Evolutionary conservation across 2,888 invertebrate genomes (phyloP), one percentile per base, ranked within the genome.

Genomic region (Nemapogon koenigi): DNA sequence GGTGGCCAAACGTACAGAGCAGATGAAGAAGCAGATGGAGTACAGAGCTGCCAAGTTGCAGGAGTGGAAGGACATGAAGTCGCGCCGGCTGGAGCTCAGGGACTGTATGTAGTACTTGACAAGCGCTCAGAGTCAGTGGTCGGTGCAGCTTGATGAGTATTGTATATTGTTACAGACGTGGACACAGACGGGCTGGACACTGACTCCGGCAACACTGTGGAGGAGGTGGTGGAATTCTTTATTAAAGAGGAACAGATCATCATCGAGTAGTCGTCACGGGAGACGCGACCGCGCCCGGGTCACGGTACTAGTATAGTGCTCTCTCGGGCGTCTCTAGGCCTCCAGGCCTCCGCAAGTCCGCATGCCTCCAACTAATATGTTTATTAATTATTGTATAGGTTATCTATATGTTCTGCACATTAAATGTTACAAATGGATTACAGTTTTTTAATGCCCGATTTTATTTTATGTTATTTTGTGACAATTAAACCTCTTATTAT

Each of bases 151-250:
- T 37, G 22, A 25, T 36, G 26, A 35, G 4, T 19, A 28, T 42
- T 45, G 47, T 55, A 49, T 54, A 57, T 50, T 46, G 48, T 73
- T 76, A 6, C 73, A 96, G 96, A 92, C 66, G 83, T 94, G 52
- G 95, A 97, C 65, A 96, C 97, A n/a, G 96, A 97, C 71, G 90
- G 89, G 62, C 73, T 94, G 51, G 91, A 92, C 63, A 89, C 90
- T 37, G 92, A 94, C 59, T 82, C 85, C 37, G 84, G 85, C 53
- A 94, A 94, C 66, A 87, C 94, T 55, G 94, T 95, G 65, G 97
- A 97, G 64, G 97, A 97, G 82, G 83, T 90, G 60, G 90, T 97
- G 58, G 97, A 97, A 88, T 96, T 97, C 89, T 92, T 97, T 83
- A 87, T 97, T 65, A 96, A 96, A 84, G 95, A 97, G 83, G 96